A percentile compares a stretch with the other conserved stretches of the same genome.
Conservation (phyloP, 1,140 invertebrate species). For the Danaus plexippus region DNA sequence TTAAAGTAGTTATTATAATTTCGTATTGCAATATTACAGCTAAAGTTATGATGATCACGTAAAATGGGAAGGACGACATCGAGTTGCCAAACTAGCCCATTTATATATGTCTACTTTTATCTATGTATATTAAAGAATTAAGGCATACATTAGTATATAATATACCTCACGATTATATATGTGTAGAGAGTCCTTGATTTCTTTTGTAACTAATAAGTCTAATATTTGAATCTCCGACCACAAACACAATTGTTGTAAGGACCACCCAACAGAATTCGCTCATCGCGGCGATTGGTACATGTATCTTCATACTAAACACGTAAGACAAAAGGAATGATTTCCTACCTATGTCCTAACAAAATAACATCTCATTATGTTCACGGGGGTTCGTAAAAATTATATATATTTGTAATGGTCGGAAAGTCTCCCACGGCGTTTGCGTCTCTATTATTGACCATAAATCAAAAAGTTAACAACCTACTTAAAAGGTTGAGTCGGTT, state of each 20-base stretch:
- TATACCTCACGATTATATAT: too few relatives aligned
- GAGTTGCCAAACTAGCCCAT: too few relatives aligned
- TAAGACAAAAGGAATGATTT: conserved; percentile 27
- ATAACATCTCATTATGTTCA: conserved; percentile 51
- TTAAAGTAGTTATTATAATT: too few relatives aligned
- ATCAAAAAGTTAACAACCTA: conserved; percentile 72
- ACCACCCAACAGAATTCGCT: conserved; percentile 39
- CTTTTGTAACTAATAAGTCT: too few relatives aligned
- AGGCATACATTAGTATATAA: too few relatives aligned
- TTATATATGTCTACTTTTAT: too few relatives aligned
- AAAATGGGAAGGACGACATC: too few relatives aligned
- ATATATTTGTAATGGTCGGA: conserved; percentile 53
- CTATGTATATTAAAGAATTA: too few relatives aligned
- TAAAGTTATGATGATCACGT: too few relatives aligned
- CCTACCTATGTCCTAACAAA: conserved; percentile 24
- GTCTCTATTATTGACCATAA: conserved; percentile 71
- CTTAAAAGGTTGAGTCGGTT: conserved; percentile 64
- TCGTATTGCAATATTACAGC: too few relatives aligned
- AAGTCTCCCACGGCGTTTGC: conserved; percentile 67
- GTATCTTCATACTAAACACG: conserved; percentile 10
- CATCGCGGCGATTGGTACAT: conserved; percentile 9
- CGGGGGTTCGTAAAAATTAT: conserved; percentile 65
- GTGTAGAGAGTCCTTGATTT: too few relatives aligned
- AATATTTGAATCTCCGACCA: too few relatives aligned
- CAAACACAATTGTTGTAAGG: conserved; percentile 6